These are phyloP conservation scores for Tetramorium bicarinatum DNA, from an alignment of 2,888 invertebrate species.

Conservation along the genomic window DNA sequence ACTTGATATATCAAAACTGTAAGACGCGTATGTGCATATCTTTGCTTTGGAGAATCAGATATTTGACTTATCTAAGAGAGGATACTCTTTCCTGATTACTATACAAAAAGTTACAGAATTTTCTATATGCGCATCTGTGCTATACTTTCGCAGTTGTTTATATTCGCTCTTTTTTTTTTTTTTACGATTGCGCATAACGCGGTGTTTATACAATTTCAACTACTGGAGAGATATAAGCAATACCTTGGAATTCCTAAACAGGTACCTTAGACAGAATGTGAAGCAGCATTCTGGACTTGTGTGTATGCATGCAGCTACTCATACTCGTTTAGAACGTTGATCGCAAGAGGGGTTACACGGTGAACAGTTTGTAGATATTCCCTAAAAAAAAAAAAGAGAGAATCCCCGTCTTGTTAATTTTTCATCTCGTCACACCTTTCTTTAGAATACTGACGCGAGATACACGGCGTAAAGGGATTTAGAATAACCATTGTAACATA, in stretches of 20 bases:
- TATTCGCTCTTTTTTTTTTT: background rate
- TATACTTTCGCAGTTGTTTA: background rate
- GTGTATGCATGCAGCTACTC: conserved; percentile 67
- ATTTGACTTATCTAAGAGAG: background rate
- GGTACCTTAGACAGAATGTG: conserved; percentile 45
- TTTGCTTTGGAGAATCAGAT: background rate
- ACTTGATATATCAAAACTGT: conserved; percentile 26
- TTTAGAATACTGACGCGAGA: conserved; percentile 53
- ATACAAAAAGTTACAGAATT: conserved; percentile 21
- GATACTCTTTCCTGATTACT: background rate
- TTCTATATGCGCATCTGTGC: background rate
- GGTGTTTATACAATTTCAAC: conserved; percentile 13
- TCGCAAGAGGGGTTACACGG: conserved; percentile 29
- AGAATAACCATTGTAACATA: conserved; percentile 62
- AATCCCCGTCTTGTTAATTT: conserved; percentile 58
- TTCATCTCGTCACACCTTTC: conserved; percentile 60
- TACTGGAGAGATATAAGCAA: conserved; percentile 8
- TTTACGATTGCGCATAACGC: background rate
- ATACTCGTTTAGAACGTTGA: conserved; percentile 61
- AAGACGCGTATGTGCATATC: conserved; percentile 32
- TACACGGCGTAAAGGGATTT: conserved; percentile 40
- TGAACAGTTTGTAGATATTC: conserved; percentile 61
- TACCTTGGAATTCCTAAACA: conserved; percentile 18
- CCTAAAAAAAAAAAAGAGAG: background rate
- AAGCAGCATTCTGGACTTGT: conserved; percentile 59